Evolutionary conservation across 2,113 vertebrate genomes (phyloP), one percentile per base, ranked within the genome.

Genomic region (Opisthocomus hoazin): DNA sequence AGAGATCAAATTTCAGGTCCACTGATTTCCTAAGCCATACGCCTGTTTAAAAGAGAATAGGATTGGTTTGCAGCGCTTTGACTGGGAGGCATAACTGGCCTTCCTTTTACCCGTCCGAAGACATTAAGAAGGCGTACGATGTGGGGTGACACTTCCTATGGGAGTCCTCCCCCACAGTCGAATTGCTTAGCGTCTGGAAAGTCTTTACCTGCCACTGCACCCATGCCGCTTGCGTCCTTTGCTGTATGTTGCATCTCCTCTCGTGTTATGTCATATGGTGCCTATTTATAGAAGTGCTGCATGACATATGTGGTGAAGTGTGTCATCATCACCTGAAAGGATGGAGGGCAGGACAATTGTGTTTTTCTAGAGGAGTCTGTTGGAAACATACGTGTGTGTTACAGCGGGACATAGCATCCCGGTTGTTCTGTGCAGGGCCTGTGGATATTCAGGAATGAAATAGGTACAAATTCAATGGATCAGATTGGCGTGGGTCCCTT

Each of bases 1-100:
- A 75, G 46, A 93, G 94, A 56, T 93, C 85, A 56, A 86, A 94
- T 96, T 94, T 41, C 64, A 63, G 45, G 43, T 61, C 94, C 39
- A 46, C 22, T 51, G 75, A 37, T 83, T 96, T 60, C 85, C 64
- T 74, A 70, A 74, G 9, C 6, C 7, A 6, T 20, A 15, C 1
- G 27, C 77, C 37, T 92, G 2, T 90, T 89, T 85, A 50, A 83
- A 82, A 71, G 48, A 68, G 51, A 74, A 30, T 17, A 34, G 57
- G 45, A 30, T 16, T 4, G 19, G 51, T 30, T 20, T 89, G 39
- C 27, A 76, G 21, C 9, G 3, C 29, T 91, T 75, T 75, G 71
- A 58, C n/a, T 76, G 84, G 79, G 66, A 82, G 60, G 30, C 73
- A 17, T 43, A 79, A 37, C 26, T 17, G 12, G 21, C n/a, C 45